These are phyloP conservation scores for Felis catus DNA, from an alignment of 2,113 vertebrate species.

Conservation along the genomic window F.catus_Fca126_mat1.0 CM031418.1:132699501-132700000, in stretches of 20 bases:
- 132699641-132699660: background rate
- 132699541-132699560: background rate
- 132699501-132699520: constrained; percentile 4
- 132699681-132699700: background rate
- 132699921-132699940: too few species aligned
- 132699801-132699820: too few species aligned
- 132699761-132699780: background rate
- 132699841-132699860: too few species aligned
- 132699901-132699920: too few species aligned
- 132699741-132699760: background rate
- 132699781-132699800: too few species aligned
- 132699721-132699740: background rate
- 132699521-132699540: background rate
- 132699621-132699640: background rate
- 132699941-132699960: too few species aligned
- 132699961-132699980: too few species aligned
- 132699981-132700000: background rate
- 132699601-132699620: background rate
- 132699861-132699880: too few species aligned
- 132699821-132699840: too few species aligned
- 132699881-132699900: too few species aligned
- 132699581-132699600: background rate
- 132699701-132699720: background rate
- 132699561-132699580: background rate
- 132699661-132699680: background rate